Percentiles rank a stretch among this genome's conserved stretches.
These are phyloP conservation scores for Idaea aversata DNA, from an alignment of 2,888 invertebrate species.

Conservation along the genomic window DNA sequence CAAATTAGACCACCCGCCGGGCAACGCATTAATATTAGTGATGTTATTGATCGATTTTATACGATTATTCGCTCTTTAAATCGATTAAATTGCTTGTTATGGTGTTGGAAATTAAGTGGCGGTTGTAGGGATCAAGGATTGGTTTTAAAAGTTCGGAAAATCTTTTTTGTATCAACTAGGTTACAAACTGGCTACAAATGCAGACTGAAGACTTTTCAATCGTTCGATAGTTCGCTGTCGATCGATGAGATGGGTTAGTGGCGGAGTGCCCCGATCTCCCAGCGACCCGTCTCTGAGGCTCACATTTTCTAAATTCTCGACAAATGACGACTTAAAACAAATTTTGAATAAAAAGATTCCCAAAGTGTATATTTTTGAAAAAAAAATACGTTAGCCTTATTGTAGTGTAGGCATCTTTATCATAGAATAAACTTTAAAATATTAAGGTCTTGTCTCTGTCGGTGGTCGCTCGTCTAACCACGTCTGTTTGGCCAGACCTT, in stretches of 20 bases:
- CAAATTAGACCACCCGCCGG: conserved; percentile 5
- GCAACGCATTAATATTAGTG: conserved; percentile 1
- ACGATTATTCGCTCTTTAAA: conserved; percentile 40
- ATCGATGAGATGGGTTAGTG: too few species aligned
- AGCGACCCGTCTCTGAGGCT: too few species aligned
- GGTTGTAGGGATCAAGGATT: background rate
- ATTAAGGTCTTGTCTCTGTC: background rate
- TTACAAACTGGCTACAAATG: background rate
- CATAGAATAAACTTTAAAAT: too few species aligned
- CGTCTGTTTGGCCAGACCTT: background rate
- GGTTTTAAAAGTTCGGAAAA: background rate
- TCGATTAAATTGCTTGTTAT: conserved; percentile 38
- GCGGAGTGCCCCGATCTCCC: too few species aligned
- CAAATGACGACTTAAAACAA: too few species aligned
- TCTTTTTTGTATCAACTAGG: background rate
- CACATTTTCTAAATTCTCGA: too few species aligned
- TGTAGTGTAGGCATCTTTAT: too few species aligned
- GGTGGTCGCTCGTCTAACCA: background rate
- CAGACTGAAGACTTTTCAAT: too few species aligned
- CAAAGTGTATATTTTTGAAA: too few species aligned
- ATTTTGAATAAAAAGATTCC: too few species aligned
- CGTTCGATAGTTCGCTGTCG: too few species aligned
- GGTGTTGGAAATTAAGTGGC: conserved; percentile 17
- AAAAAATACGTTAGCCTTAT: too few species aligned
- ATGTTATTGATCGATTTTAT: conserved; percentile 6